Evolutionary conservation across 2,113 vertebrate species (phyloP), one percentile per base, ranked within the genome.

Genomic region (Stigmatopora nigra): DNA sequence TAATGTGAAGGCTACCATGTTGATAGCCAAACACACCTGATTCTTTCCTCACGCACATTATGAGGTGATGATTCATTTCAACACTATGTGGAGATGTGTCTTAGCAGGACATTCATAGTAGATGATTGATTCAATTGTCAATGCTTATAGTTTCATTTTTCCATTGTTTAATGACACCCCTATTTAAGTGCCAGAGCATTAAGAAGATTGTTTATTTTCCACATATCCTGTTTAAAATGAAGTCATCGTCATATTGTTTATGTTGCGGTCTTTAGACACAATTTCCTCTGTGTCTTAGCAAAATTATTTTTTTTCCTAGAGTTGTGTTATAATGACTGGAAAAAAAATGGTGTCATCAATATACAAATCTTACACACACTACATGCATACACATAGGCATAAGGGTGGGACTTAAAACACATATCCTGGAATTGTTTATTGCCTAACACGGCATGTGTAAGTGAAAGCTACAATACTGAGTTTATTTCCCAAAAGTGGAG

Each of bases 11-110:
- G 61, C 5, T 22, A 61, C 64, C 69, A 56, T 46, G 25, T 56
- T 55, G 64, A 61, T 22, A 13, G 38, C 72, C 65, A 76, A 78
- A 82, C 64, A 70, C 51, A 3, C 14, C 35, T 65, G 41, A 68
- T 70, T 53, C 11, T 1, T 6, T 67, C 36, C 44, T n/a, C 14
- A 44, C 6, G n/a, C 15, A 0, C 6, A 59, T 44, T 60, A 7
- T 12, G 8, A 22, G 1, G 41, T 55, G n/a, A 57, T 80, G 84
- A 84, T 72, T 86, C 76, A 84, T 22, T 63, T 16, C 1, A 10
- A 46, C 82, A 73, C 61, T 75, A 79, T 80, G 67, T 63, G 56
- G 38, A 19, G 7, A 11, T 59, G 17, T 58, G 47, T 22, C 17
- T 5, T 5, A 3, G 19, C 58, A 44, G 3, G n/a, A 61, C 5